phyloP scores from a whole-genome alignment of 2,888 invertebrate genomes.

The Ichneumoninae sp. region DNA sequence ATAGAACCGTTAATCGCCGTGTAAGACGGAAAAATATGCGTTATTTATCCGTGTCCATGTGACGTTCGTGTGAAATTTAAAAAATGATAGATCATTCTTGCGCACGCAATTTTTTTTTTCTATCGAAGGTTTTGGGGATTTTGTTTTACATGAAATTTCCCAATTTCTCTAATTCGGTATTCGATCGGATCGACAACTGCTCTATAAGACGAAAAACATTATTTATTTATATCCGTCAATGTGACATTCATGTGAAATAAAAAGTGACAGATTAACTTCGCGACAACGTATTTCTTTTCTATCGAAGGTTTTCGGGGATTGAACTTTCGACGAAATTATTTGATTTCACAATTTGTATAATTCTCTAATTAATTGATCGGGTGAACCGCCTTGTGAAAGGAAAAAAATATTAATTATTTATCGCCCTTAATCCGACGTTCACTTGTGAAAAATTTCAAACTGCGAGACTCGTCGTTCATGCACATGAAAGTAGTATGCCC shows the following conservation, averaged over 20 bases:
- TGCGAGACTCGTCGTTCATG: neutral
- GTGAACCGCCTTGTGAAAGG: neutral
- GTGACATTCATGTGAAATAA: neutral
- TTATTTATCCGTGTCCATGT: too few species aligned
- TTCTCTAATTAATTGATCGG: neutral
- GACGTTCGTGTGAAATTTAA: neutral
- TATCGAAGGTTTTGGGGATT: neutral
- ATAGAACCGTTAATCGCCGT: neutral
- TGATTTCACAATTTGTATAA: neutral
- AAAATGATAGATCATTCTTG: conserved; percentile 4
- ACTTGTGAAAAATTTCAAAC: conserved; percentile 11
- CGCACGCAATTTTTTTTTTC: neutral
- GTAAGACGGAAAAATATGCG: neutral
- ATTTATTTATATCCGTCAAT: neutral
- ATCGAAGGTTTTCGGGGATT: conserved; percentile 13
- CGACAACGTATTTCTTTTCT: neutral
- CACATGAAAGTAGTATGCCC: conserved; percentile 8
- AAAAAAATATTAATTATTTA: conserved; percentile 2
- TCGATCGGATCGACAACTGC: neutral
- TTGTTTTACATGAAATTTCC: conserved; percentile 18
- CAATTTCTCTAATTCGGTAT: conserved; percentile 5
- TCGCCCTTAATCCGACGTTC: neutral
- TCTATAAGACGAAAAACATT: neutral
- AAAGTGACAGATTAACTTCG: conserved; percentile 2
- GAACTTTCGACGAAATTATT: conserved; percentile 12